Evolutionary conservation across 2,797 vertebrate species (phyloP).

Genomic region (Coregonus ussuriensis): DNA sequence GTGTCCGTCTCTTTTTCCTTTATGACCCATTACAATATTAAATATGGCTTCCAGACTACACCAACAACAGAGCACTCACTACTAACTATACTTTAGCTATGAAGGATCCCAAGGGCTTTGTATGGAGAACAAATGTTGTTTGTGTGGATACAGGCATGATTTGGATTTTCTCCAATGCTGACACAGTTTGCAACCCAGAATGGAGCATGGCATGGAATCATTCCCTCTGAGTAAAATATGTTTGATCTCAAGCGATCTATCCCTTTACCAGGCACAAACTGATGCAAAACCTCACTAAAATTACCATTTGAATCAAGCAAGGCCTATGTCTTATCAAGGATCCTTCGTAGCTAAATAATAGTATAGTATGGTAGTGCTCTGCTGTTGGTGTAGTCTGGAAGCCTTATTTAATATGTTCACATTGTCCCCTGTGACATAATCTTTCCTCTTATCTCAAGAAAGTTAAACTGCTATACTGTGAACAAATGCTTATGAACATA

Average conservation of each 20-base stretch:
- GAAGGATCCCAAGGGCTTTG: slow-evolving; percentile 20
- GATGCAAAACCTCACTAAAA: neutral
- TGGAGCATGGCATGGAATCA: neutral
- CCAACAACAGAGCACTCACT: neutral
- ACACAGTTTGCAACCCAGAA: neutral
- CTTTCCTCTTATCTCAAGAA: no score
- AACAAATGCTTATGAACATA: neutral
- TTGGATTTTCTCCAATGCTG: neutral
- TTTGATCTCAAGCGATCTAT: neutral
- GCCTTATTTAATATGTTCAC: neutral
- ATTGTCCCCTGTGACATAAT: no score
- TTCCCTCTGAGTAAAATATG: neutral
- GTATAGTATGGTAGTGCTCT: no score
- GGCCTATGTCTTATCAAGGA: no score
- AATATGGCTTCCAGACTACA: neutral
- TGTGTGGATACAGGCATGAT: neutral
- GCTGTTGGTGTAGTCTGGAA: neutral
- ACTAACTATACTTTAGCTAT: no score
- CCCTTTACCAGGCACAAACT: neutral
- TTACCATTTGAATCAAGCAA: neutral
- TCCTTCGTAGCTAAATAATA: no score
- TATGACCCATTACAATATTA: neutral
- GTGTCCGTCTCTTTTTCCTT: no score
- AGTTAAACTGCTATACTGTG: neutral
- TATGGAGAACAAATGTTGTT: neutral